Base-by-base conservation (phyloP, 2,113 vertebrate species). In the Vidua macroura region DNA sequence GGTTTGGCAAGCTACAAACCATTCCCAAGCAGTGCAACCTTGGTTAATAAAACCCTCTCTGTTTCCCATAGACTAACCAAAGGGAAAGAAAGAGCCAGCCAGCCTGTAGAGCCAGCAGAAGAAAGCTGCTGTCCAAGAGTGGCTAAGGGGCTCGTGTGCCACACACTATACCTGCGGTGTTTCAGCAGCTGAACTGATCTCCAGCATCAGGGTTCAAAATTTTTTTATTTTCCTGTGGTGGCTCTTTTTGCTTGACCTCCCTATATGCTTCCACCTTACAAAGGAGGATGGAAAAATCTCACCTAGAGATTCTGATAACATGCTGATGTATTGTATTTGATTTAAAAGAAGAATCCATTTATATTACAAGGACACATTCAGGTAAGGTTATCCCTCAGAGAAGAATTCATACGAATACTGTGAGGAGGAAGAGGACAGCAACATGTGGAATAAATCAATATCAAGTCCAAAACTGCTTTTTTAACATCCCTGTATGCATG, bases 31-130 rank as follows among this genome's bases (percentile, higher is more conserved):
- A 56, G 52, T 13, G 52, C 76, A 83, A 68, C 86, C 64, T 68
- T 81, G 48, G 68, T 93, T 95, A 94, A 96, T 95, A 97, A 92
- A 94, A 80, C 68, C 60, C 60, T 77, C 88, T 90, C 88, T 92
- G 72, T 96, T 96, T 91, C 80, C 48, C 60, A 56, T 28, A 72
- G 64, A 37, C 51, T 41, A 88, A 75, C 72, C 75, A 94, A 93
- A 83, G 67, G 48, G 78, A 87, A 79, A 91, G 67, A 9, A 52
- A 59, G 72, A 83, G 51, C 30, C 66, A 89, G 62, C 21, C 70
- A 90, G 79, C 27, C 55, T 80, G 60, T 18, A 89, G 49, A 86
- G 72, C 82, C 82, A 96, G 79, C 33, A 80, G 85, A 86, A 66
- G 55, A 81, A 83, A 94, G 56, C 59, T 89, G 60, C 55, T 64